Conservation (phyloP, 2,888 invertebrate species). For the Tinea semifulvella region DNA sequence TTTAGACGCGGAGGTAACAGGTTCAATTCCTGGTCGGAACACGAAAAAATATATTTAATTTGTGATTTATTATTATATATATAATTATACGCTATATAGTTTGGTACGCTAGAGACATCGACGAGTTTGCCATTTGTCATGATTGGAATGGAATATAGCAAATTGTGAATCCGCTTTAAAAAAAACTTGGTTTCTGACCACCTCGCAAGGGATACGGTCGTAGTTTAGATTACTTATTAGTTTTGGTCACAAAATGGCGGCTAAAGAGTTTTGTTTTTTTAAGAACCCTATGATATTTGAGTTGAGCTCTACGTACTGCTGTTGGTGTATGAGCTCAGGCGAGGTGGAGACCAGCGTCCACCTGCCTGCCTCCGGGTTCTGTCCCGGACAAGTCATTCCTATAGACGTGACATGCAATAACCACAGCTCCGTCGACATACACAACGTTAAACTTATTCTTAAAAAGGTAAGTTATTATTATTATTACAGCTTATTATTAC, state of each 20-base stretch:
- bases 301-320: constrained; percentile 73
- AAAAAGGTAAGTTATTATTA: constrained; percentile 48
- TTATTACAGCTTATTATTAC: too few relatives aligned
- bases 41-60: too few relatives aligned
- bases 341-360: constrained; percentile 32
- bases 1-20: too few relatives aligned
- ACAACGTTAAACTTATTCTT: constrained; percentile 64
- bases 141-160: too few relatives aligned
- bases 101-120: too few relatives aligned
- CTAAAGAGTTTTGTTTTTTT: not conserved
- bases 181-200: too few relatives aligned
- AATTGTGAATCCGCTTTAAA: too few relatives aligned
- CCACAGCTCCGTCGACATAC: constrained; percentile 71
- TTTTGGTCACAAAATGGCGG: not conserved
- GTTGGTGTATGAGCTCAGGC: constrained; percentile 45
- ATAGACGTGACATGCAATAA: constrained; percentile 75
- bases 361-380: constrained; percentile 74
- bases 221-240: not conserved
- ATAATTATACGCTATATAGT: too few relatives aligned
- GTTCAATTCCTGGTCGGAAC: too few relatives aligned
- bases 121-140: too few relatives aligned
- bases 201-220: too few relatives aligned
- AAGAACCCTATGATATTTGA: constrained; percentile 72
- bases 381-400: constrained; percentile 76
- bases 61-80: too few relatives aligned